Conservation (phyloP, 2,888 invertebrate species). For the Drosophila emarginata region DNA sequence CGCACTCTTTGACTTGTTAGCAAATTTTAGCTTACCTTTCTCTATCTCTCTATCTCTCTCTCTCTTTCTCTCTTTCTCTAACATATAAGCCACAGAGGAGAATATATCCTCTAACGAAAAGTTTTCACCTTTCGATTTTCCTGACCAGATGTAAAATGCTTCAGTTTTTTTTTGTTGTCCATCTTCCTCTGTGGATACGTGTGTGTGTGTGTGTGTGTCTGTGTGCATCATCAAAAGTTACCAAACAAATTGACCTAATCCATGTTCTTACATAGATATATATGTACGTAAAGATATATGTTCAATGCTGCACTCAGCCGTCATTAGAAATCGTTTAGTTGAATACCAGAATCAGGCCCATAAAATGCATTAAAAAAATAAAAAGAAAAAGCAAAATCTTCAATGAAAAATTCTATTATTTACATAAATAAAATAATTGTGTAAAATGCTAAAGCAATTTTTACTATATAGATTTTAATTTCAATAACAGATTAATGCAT, state of each 20-base stretch:
- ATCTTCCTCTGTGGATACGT: not conserved
- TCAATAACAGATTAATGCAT: no score
- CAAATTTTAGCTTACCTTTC: constrained; percentile 46
- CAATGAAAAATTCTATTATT: no score
- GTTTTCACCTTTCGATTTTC: constrained; percentile 19
- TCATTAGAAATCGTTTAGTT: constrained; percentile 75
- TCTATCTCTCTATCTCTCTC: constrained; percentile 15
- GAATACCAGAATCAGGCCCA: not conserved
- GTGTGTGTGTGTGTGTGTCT: not conserved
- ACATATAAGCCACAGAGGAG: constrained; percentile 33
- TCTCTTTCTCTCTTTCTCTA: constrained; percentile 17
- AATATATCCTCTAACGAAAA: constrained; percentile 44
- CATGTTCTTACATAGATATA: constrained; percentile 38
- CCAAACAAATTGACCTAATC: constrained; percentile 74
- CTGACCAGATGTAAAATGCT: constrained; percentile 41
- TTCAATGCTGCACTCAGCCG: constrained; percentile 19
- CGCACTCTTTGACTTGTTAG: constrained; percentile 64
- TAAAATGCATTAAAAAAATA: not conserved
- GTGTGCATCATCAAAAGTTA: constrained; percentile 51
- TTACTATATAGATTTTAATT: no score
- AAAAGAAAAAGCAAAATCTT: not conserved
- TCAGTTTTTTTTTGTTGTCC: constrained; percentile 16
- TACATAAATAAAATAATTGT: no score
- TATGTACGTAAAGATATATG: not conserved
- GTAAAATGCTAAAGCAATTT: no score